Percentiles rank a stretch among this genome's conserved stretches.
These are phyloP conservation scores for Hystrix cristata DNA, from an alignment of 2,113 vertebrate genomes.

Conservation along the genomic window DNA sequence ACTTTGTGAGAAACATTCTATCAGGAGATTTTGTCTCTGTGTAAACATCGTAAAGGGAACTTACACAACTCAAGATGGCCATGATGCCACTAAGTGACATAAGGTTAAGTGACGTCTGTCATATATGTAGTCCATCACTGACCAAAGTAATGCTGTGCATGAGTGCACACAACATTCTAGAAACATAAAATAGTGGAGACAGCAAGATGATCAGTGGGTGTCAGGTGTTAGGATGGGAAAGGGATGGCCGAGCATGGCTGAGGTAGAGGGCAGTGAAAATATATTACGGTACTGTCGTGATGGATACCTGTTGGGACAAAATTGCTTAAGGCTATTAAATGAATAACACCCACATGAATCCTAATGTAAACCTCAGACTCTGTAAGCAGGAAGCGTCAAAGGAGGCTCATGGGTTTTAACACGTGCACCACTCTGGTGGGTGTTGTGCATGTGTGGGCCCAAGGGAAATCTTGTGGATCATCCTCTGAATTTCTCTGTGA, in stretches of 20 bases:
- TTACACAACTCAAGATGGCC: background rate
- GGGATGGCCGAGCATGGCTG: background rate
- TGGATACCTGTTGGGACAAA: background rate
- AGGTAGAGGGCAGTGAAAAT: background rate
- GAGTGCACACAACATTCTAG: background rate
- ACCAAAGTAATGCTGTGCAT: background rate
- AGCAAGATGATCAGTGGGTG: background rate
- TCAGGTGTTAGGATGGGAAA: fast-evolving
- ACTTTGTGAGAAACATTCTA: background rate
- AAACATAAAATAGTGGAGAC: background rate
- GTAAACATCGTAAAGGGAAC: background rate
- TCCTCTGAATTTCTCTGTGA: background rate
- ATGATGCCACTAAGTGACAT: background rate
- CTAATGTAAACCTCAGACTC: background rate
- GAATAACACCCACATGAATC: background rate
- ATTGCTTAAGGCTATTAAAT: background rate
- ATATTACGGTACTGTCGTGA: background rate
- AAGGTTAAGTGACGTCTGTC: background rate
- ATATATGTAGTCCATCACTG: background rate
- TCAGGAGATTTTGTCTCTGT: background rate
- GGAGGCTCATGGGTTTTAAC: background rate
- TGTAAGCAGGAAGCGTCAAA: background rate
- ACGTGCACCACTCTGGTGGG: background rate
- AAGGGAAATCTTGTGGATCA: background rate
- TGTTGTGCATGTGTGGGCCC: too few species aligned